Base-by-base conservation (phyloP, 1,140 invertebrate species). In the Solenopsis fugax region DNA sequence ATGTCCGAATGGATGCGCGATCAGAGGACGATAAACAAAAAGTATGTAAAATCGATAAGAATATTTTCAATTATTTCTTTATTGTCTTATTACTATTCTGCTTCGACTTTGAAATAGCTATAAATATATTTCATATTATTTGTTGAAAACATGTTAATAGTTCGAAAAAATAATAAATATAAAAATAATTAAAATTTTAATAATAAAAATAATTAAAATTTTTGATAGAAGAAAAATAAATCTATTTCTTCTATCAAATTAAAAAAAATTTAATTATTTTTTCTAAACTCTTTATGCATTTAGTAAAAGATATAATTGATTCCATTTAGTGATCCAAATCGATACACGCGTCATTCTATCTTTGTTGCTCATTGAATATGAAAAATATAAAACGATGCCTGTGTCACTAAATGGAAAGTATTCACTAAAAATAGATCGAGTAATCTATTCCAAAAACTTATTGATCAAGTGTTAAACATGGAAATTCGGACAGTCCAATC, bases 11-110 rank as follows among this genome's bases (percentile, higher is more conserved):
- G 98, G 99, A 99, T 96, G 99, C 98, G 7, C 96, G 99, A 85
- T 97, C 98, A 41, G 99, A 99, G 94, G 98, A 99, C 88, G 98
- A 99, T 93, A 99, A 99, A 94, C 98, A 99, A 95, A 99, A 99
- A 97, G 98, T 99, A 77, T 16, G 73, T 73, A 37, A 64, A 80
- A 13, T 6, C 1, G 3, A 60, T 75, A 37, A n/a, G n/a, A n/a
- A 75, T 18, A 75, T 37, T 75, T 75, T 75, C 2, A 37, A 58
- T 58, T 75, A 0, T 41, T 58, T 75, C 3, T 16, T 21, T 58
- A 45, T 58, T 7, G 1, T 29, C 29, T 29, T 2, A 41, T 6
- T 56, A 21, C 9, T 2, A 9, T 75, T 76, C 4, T 58, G 10
- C 9, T 58, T 41, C 3, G 21, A 56, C n/a, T 16, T 18, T 18